Conservation (phyloP, 2,797 vertebrate genomes). For the Urophycis tenuis region DNA sequence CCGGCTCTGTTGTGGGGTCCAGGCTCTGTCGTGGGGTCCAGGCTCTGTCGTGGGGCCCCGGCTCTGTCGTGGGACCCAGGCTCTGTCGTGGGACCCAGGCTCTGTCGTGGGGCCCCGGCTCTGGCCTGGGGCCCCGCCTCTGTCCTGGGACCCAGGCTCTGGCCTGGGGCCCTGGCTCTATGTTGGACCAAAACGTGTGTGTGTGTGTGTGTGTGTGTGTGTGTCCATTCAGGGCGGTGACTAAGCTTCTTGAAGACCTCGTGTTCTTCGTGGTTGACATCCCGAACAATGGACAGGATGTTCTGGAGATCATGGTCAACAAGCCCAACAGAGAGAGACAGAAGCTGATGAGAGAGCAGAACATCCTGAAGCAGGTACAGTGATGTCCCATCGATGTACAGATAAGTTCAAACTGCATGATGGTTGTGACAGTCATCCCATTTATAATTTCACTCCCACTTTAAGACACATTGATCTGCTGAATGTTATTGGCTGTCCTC, state of each 20-base stretch:
- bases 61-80: no score
- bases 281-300: constrained; percentile 92
- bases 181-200: neutral
- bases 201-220: constrained; percentile 6
- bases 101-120: no score
- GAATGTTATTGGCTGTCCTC: neutral
- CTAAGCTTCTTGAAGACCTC: constrained; percentile 92
- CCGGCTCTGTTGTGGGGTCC: no score
- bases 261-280: constrained; percentile 98
- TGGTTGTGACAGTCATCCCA: neutral
- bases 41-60: no score
- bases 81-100: no score
- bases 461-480: neutral
- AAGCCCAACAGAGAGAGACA: constrained; percentile 96
- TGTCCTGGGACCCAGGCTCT: no score
- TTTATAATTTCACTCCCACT: no score
- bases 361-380: constrained; percentile 93
- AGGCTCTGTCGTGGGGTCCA: no score
- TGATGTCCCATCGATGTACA: no score
- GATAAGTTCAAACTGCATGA: no score
- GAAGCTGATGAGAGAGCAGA: constrained; percentile 98
- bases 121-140: no score
- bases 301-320: constrained; percentile 95
- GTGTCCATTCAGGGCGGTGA: constrained; percentile 78
- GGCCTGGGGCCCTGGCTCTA: no score